Base-by-base conservation (phyloP, 2,113 vertebrate species). In the Carassius auratus region DNA sequence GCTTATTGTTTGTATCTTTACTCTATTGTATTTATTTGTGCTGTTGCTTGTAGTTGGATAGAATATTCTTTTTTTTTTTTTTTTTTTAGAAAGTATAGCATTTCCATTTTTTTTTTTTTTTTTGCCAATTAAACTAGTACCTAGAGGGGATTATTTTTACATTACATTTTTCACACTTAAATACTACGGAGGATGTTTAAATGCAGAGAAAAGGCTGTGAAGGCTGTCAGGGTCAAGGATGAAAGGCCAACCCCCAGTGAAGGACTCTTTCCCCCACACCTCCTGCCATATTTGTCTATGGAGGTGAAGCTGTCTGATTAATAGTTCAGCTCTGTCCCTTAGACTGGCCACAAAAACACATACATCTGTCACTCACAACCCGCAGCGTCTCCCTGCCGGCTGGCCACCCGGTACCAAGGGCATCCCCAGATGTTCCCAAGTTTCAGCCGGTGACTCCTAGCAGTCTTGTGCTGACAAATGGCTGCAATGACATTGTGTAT, bases 361-460 rank as follows among this genome's bases (percentile, higher is more conserved):
- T 84, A 81, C 92, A 92, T 92, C 91, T 93, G 93, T 92, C 92
- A 91, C 90, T 92, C 91, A 89, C 86, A 89, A 91, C 91, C 88
- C 90, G 90, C 92, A 90, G 87, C 89, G 86, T 89, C 86, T 92
- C 90, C 92, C 90, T 75, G 81, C 88, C 88, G 88, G 90, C 90
- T 91, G 88, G 89, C 90, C 89, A 86, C 55, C 9, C 85, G 86
- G 91, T 92, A 69, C 91, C 86, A 19, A 85, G 89, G 90, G 89
- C 89, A 86, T 78, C 80, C 88, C 92, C 93, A 93, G 93, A 93
- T 93, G 93, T 93, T 94, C 91, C 90, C 87, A 89, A 91, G 92
- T 92, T 91, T 92, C 78, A 6, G 3, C n/a, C 15, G 42, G 17
- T 14, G 52, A 74, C 64, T 42, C 45, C 14, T 82, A 17, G 75